Evolutionary conservation across 2,888 invertebrate genomes (phyloP), one percentile per base, ranked within the genome.

Genomic region (Lepidocyrtoides sp.): DNA sequence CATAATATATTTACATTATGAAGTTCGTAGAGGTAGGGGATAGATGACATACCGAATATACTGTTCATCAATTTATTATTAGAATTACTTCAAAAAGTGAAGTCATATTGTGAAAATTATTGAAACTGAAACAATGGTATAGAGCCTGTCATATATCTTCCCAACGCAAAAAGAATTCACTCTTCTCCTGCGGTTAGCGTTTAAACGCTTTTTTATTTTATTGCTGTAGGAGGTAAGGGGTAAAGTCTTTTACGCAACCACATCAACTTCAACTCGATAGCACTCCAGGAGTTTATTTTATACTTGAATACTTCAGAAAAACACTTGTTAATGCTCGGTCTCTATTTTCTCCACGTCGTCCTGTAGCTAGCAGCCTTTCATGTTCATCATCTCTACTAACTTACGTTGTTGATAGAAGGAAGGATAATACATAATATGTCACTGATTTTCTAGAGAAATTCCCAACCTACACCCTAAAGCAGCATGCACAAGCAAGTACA

Each of bases 211-310:
- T 66, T 66, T 66, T 66, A 36, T 32, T 36, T 66, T 66, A 36
- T n/a, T 17, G n/a, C 32, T 14, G 2, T 66, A 5, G 12, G 72
- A 44, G 72, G 72, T 72, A 5, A 20, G 72, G 72, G 72, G 72
- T 72, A 44, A 41, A 72, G 41, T 23, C 14, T 72, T 44, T 72
- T 72, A 44, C 72, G 44, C 20, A 72, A 72, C 10, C 17, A 44
- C 72, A 41, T 72, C 44, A 57, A 48, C 48, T 48, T 41, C n/a
- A 63, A 26, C 69, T 36, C 44, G 20, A 72, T 72, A 12, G 72
- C 72, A 72, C 72, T 72, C 72, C 41, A 72, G 72, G 72, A 72
- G 72, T 72, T 72, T 41, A 44, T 72, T 72, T 72, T 41, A 44
- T 51, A n/a, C 51, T 63, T 69, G 20, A 36, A 57, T 23, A 23